Conservation (phyloP, 2,888 invertebrate genomes). For the Orthonevra nobilis region DNA sequence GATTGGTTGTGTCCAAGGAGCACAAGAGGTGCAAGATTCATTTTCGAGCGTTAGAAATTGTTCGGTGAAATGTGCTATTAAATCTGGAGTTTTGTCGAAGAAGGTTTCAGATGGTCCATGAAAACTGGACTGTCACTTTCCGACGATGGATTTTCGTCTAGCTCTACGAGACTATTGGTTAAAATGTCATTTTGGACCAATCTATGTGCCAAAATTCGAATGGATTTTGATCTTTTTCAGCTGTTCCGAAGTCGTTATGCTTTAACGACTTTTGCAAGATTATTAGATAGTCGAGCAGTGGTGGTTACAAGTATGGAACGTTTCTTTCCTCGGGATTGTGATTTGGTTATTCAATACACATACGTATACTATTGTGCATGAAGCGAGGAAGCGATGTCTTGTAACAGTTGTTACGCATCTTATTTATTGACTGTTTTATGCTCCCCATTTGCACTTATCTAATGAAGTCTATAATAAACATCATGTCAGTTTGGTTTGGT, state of each 20-base stretch:
- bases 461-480: too few species aligned
- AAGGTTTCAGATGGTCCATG: too few species aligned
- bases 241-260: background rate
- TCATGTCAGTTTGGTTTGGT: too few species aligned
- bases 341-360: constrained; percentile 32
- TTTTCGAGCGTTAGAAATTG: background rate
- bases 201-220: background rate
- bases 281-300: background rate
- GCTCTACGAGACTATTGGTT: too few species aligned
- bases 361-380: constrained; percentile 26
- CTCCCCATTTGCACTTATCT: too few species aligned
- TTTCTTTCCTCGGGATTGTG: constrained; percentile 8
- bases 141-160: too few species aligned
- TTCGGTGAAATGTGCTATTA: constrained; percentile 47
- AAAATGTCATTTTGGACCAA: too few species aligned
- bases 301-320: background rate
- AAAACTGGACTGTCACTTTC: too few species aligned
- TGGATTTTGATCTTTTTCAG: background rate
- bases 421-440: too few species aligned
- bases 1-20: constrained; percentile 4
- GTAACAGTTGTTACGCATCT: constrained; percentile 31
- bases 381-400: constrained; percentile 14
- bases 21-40: constrained; percentile 25
- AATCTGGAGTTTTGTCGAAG: constrained; percentile 11
- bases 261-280: background rate